Base-by-base conservation (phyloP, 1,140 invertebrate genomes). In the Aphelenchoides avenae region DNA sequence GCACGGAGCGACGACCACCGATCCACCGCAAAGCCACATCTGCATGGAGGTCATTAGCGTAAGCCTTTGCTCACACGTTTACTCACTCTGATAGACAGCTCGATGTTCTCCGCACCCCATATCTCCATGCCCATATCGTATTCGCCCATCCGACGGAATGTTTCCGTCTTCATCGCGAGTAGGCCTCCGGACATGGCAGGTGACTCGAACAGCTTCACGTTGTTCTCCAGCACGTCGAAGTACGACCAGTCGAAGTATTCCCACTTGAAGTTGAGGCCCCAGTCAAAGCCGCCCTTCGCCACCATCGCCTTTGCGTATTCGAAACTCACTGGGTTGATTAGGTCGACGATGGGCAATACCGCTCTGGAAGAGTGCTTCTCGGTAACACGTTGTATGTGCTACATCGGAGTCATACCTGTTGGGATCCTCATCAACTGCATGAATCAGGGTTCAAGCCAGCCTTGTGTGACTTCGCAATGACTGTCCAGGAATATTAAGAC, bases 401-500 rank as follows among this genome's bases (percentile, higher is more conserved):
- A n/a, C 6, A 27, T 29, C 34, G 18, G 11, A 18, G 18, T 59
- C 9, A 15, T 22, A 74, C 72, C 42, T 60, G n/a, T 55, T 74
- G 29, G 50, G 42, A 48, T 75, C 50, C 29, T 75, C 70, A 39
- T 75, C 46, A 55, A 75, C 76, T 15, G 60, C 29, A 57, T 42
- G 6, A 75, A 40, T 27, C 77, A 52, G 7, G 73, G 75, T 49
- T 67, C 59, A n/a, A 77, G 36, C 73, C 73, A 76, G 37, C 60
- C 47, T 3, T 85, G 84, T 76, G 94, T 96, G 78, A 91, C 94
- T 75, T 98, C 94, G 65, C 91, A 91, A 76, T 98, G 94, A 24
- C 89, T 92, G 79, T 98, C 94, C 26, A 97, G 81, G 82, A 97
- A 97, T 37, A 94, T 92, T 5, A 98, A 83, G 5, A 96, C 87